Evolutionary conservation across 30 jellyfish, hydroid and myxozoan species (phyloP), one percentile per base, ranked within the genome.

Genomic region (Turritopsis rubra): DNA sequence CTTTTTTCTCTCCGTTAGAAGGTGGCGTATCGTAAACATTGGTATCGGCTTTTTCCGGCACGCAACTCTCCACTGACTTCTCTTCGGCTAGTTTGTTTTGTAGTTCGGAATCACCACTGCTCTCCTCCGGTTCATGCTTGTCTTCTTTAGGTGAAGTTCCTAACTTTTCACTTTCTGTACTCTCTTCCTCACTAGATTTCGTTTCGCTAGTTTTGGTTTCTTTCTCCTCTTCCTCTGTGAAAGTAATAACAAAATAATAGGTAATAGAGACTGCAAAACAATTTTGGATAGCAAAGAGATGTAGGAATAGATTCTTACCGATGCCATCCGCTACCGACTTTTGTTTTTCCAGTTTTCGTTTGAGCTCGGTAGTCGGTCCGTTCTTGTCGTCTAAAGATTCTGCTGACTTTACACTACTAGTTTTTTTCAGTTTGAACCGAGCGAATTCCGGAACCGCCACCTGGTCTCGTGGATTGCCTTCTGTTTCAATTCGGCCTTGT

Each of bases 291-390:
- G 60, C 60, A 41, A 41, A 72, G 18, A 16, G 31, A 18, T 72
- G 20, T 22, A 72, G n/a, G 52, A 72, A 16, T 17, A 72, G 1
- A 26, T 19, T 16, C 88, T 18, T 52, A 86, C 97, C 96, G 75
- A 72, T 82, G 52, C 87, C 86, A 65, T 91, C 97, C 17, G 97
- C 97, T 17, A 81, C 96, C 52, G 72, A 29, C 75, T 80, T 87
- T 65, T 91, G 95, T 72, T 84, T 91, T 21, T 81, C 95, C 16
- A 91, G 86, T 52, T 86, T 91, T 92, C 29, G 80, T 93, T 83
- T 91, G 28, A 91, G 91, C 77, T 91, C 97, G 68, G 54, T 79
- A 16, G 82, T 23, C 27, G 65, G 54, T 8, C 24, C 82, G 9
- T 18, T 53, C n/a, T 31, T 25, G 26, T 53, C 84, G 28, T 80